Percentiles rank a stretch among this genome's conserved stretches.
Evolutionary conservation across 2,888 invertebrate species (phyloP).

Genomic region (Baccha elongata): DNA sequence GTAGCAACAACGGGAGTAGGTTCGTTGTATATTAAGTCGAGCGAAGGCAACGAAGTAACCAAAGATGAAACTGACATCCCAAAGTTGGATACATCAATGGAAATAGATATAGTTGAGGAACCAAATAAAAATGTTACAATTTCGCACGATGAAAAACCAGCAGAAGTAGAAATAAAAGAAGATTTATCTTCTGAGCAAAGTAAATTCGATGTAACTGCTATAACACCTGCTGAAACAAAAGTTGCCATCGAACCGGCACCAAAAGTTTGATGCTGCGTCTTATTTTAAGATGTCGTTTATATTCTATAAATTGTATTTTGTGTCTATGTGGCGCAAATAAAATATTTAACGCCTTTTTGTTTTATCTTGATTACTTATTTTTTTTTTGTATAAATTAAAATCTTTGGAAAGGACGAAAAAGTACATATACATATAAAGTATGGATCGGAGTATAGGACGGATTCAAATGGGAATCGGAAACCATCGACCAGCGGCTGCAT

Average conservation of each 20-base stretch:
- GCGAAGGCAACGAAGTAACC: not conserved
- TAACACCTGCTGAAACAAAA: slow-evolving; percentile 26
- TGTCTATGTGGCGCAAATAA: slow-evolving; percentile 52
- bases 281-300: not conserved
- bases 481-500: too few species aligned
- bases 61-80: slow-evolving; percentile 32
- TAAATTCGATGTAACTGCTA: slow-evolving; percentile 4
- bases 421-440: too few species aligned
- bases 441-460: too few species aligned
- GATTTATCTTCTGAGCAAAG: slow-evolving; percentile 18
- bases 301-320: slow-evolving; percentile 32
- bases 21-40: slow-evolving; percentile 20
- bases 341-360: slow-evolving; percentile 23
- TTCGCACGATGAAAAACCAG: slow-evolving; percentile 60
- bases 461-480: too few species aligned
- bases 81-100: slow-evolving; percentile 50
- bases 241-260: slow-evolving; percentile 13
- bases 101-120: slow-evolving; percentile 58
- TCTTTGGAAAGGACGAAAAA: too few species aligned
- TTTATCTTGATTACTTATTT: too few species aligned
- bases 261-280: slow-evolving; percentile 36
- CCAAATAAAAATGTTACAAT: slow-evolving; percentile 68
- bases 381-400: too few species aligned
- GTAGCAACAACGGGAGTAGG: slow-evolving; percentile 18
- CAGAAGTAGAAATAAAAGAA: slow-evolving; percentile 25